Evolutionary conservation across 1,140 invertebrate genomes (phyloP), one percentile per base, ranked within the genome.

Genomic region (Hylaeus anthracinus): DNA sequence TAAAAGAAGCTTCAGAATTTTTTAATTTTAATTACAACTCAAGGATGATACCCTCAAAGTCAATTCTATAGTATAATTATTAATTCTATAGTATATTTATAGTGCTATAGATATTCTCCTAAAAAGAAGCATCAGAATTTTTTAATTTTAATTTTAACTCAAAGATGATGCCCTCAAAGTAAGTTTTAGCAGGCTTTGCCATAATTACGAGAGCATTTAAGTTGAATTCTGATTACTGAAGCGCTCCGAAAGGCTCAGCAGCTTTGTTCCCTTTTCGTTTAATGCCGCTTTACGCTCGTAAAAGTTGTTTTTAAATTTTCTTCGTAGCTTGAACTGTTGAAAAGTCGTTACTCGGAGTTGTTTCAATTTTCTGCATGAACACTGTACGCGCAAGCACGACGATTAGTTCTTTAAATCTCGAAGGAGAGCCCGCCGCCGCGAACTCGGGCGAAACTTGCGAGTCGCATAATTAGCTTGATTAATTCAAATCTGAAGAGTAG

Each of bases 401-500:
- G 48, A 58, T 14, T 53, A 48, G 41, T 73, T 79, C 51, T 73
- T 73, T 56, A 56, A 73, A 65, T 53, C 61, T 51, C 41, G 56
- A 79, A 64, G 70, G 41, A n/a, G 48, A 43, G 43, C 10, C 43
- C 2, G 3, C 5, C 26, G 26, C 41, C 39, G 48, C 15, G 51
- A 53, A 70, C 53, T 37, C 69, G 65, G n/a, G 5, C 48, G 41
- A 14, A 26, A 26, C 9, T 63, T 41, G 51, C 43, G 72, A n/a
- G 10, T 43, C 61, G 76, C 72, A 83, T 83, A 85, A 85, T 85
- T 78, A 80, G 77, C 67, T 61, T 80, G 81, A 78, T 83, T 85
- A 85, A 82, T 80, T 83, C 84, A 77, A 80, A 80, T 83, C 78
- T 63, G 43, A 71, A 10, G 66, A 71, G 76, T 72, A 58, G 70